phyloP scores from a whole-genome alignment of 2,797 vertebrate genomes.

The Selene dorsalis region DNA sequence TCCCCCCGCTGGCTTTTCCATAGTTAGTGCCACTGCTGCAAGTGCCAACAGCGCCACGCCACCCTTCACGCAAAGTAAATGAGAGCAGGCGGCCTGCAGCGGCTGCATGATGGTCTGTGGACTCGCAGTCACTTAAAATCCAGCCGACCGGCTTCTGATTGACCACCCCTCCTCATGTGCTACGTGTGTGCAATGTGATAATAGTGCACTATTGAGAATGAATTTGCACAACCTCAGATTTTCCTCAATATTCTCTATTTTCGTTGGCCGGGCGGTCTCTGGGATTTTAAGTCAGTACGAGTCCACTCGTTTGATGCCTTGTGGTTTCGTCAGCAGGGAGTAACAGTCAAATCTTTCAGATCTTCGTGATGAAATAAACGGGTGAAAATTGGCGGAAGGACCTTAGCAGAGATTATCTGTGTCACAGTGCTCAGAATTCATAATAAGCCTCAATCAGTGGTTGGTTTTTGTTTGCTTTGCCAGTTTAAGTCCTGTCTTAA shows the following conservation, averaged over 20 bases:
- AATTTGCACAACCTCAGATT: slow-evolving; percentile 79
- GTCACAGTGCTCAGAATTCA: slow-evolving; percentile 68
- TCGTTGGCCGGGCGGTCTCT: slow-evolving; percentile 31
- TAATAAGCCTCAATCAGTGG: slow-evolving; percentile 69
- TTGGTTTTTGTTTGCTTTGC: slow-evolving; percentile 68
- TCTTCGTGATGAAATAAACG: slow-evolving; percentile 43
- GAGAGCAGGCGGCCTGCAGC: slow-evolving; percentile 67
- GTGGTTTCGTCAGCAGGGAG: slow-evolving; percentile 60
- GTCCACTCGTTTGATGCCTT: slow-evolving; percentile 69
- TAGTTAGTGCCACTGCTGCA: slow-evolving; percentile 94
- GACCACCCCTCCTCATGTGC: slow-evolving; percentile 60
- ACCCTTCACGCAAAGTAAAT: slow-evolving; percentile 92
- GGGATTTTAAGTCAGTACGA: slow-evolving; percentile 66
- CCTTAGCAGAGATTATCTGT: slow-evolving; percentile 69
- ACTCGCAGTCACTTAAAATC: slow-evolving; percentile 61
- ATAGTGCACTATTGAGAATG: slow-evolving; percentile 77
- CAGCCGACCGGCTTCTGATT: slow-evolving; percentile 43
- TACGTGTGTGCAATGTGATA: slow-evolving; percentile 78
- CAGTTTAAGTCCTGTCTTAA: slow-evolving; percentile 67
- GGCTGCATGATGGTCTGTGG: slow-evolving; percentile 49
- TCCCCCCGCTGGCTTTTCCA: slow-evolving; percentile 95
- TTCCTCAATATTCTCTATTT: slow-evolving; percentile 50
- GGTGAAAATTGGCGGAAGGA: slow-evolving; percentile 69
- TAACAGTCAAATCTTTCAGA: slow-evolving; percentile 21
- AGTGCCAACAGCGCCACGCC: slow-evolving; percentile 92